A percentile compares a stretch with the other conserved stretches of the same genome.
phyloP scores from a whole-genome alignment of 1,140 invertebrate genomes.

The Eumaeus atala region DNA sequence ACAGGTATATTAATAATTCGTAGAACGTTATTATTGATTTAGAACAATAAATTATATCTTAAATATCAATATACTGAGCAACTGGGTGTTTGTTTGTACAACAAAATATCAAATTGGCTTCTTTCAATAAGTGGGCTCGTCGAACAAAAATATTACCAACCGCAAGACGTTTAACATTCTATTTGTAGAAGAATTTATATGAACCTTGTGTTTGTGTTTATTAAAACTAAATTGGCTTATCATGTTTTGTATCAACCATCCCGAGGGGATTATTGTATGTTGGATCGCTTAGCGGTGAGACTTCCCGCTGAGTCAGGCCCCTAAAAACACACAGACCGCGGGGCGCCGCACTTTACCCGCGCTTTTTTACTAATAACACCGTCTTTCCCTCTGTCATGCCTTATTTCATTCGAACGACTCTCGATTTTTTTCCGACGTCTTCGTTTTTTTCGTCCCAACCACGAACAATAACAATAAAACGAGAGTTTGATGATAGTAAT shows the following conservation, averaged over 20 bases:
- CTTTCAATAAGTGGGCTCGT: slow-evolving; percentile 62
- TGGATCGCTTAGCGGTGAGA: slow-evolving; percentile 27
- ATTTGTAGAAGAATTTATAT: neutral
- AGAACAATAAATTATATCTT: slow-evolving; percentile 34
- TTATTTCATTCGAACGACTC: slow-evolving; percentile 63
- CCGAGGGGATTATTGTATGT: slow-evolving; percentile 10
- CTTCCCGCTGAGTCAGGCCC: slow-evolving; percentile 49
- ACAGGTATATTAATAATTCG: no score
- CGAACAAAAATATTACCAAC: slow-evolving; percentile 7
- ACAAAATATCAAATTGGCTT: slow-evolving; percentile 62
- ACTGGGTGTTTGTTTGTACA: slow-evolving; percentile 59
- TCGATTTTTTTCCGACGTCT: slow-evolving; percentile 51
- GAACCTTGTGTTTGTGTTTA: neutral
- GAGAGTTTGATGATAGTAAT: slow-evolving; percentile 68
- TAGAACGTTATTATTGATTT: slow-evolving; percentile 31
- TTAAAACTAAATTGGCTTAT: neutral
- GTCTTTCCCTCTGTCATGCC: slow-evolving; percentile 68
- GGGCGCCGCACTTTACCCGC: slow-evolving; percentile 63
- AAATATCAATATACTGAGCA: slow-evolving; percentile 47
- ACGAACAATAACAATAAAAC: slow-evolving; percentile 67
- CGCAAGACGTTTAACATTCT: neutral
- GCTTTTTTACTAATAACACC: slow-evolving; percentile 61
- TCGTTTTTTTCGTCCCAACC: slow-evolving; percentile 51
- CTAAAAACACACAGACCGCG: slow-evolving; percentile 75
- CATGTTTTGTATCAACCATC: neutral